phyloP scores from a whole-genome alignment of 2,888 invertebrate species.

The Melinopterus prodromus region DNA sequence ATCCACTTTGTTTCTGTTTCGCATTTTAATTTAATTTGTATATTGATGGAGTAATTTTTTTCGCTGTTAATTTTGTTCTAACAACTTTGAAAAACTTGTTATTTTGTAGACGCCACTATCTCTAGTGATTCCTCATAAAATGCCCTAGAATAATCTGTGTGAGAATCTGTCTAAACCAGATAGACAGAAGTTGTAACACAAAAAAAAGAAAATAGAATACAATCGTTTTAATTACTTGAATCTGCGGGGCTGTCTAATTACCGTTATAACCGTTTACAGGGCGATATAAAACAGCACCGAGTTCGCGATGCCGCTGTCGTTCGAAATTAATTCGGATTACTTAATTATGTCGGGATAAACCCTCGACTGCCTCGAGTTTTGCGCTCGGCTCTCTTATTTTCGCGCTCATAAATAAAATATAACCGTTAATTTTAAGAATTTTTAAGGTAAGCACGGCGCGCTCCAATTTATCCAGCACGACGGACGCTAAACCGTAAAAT shows the following conservation, averaged over 20 bases:
- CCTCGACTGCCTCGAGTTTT: background rate
- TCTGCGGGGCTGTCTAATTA: slow-evolving; percentile 32
- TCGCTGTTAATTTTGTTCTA: too few relatives aligned
- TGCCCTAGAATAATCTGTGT: too few relatives aligned
- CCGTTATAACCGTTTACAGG: slow-evolving; percentile 38
- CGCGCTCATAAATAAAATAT: slow-evolving; percentile 39
- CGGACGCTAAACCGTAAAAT: slow-evolving; percentile 35
- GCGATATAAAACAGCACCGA: slow-evolving; percentile 33
- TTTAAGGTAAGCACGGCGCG: slow-evolving; percentile 30
- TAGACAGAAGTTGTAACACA: background rate
- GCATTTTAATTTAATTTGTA: background rate
- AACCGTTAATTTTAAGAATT: slow-evolving; percentile 33
- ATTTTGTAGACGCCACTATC: too few relatives aligned
- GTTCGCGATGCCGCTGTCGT: slow-evolving; percentile 29
- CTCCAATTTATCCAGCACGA: slow-evolving; percentile 32
- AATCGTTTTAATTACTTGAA: slow-evolving; percentile 33
- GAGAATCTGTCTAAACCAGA: background rate
- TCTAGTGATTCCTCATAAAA: too few relatives aligned
- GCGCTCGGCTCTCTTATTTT: slow-evolving; percentile 29
- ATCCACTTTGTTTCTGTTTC: background rate
- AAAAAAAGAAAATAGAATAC: slow-evolving; percentile 9
- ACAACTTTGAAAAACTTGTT: too few relatives aligned
- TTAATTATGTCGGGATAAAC: slow-evolving; percentile 39
- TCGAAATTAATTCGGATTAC: slow-evolving; percentile 39
- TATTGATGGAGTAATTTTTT: too few relatives aligned